Evolutionary conservation across 1,140 invertebrate species (phyloP).

Genomic region (Hypsibius dujardini): DNA sequence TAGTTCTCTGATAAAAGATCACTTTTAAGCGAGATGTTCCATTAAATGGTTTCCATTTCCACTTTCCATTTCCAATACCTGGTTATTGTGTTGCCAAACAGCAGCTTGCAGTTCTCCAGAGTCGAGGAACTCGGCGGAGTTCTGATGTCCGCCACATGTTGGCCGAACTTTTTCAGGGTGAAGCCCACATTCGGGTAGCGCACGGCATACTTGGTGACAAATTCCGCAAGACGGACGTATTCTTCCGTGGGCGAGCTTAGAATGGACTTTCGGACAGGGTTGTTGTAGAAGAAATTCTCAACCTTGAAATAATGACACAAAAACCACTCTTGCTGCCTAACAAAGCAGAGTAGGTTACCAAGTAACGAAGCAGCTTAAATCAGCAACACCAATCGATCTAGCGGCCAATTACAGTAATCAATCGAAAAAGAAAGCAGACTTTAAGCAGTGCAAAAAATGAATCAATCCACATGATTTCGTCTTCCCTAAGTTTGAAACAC

Average conservation of each 20-base stretch:
- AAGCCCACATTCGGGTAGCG: constrained; percentile 53
- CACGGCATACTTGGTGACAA: constrained; percentile 35
- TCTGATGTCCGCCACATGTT: constrained; percentile 47
- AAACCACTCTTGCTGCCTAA: constrained; percentile 10
- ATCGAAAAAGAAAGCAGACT: no score
- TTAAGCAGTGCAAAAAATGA: no score
- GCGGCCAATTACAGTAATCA: no score
- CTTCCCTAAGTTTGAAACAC: no score
- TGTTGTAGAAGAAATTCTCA: constrained; percentile 90
- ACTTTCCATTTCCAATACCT: no score
- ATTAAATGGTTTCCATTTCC: no score
- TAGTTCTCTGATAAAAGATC: constrained; percentile 50
- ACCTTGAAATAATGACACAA: constrained; percentile 35
- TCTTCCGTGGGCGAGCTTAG: constrained; percentile 64
- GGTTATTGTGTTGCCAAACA: constrained; percentile 47
- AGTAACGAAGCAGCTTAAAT: no score
- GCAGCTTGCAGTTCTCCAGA: constrained; percentile 58
- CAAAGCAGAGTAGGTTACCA: no score
- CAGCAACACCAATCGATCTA: no score
- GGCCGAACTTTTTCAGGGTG: constrained; percentile 66
- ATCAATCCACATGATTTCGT: no score
- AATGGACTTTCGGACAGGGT: constrained; percentile 60
- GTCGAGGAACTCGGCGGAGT: constrained; percentile 54
- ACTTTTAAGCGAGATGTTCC: no score
- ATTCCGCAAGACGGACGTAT: constrained; percentile 44